phyloP scores from a whole-genome alignment of 1,140 invertebrate genomes.

The Cydia strobilella region DNA sequence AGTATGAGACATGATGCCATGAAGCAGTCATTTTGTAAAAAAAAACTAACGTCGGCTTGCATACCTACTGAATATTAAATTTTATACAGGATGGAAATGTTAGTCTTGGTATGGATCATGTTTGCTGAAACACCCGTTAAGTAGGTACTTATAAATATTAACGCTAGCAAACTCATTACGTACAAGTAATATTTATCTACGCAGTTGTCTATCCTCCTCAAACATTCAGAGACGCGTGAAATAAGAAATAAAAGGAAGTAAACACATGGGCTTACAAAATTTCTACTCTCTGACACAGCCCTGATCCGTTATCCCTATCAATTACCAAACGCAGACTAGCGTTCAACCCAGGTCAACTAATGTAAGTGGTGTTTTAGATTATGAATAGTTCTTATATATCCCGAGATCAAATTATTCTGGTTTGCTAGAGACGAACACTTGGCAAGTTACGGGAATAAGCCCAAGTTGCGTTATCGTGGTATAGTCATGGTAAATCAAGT shows the following conservation, averaged over 20 bases:
- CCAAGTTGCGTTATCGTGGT: background rate
- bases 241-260: slow-evolving; percentile 8
- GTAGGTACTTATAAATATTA: no score
- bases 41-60: no score
- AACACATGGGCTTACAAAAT: slow-evolving; percentile 2
- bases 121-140: no score
- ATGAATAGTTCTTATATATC: background rate
- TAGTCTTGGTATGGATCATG: no score
- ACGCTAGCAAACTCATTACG: background rate
- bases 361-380: background rate
- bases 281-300: background rate
- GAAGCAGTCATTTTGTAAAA: no score
- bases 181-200: background rate
- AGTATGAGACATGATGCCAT: no score
- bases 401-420: background rate
- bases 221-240: background rate
- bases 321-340: background rate
- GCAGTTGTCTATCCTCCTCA: background rate
- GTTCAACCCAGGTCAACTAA: background rate
- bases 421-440: background rate
- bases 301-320: background rate
- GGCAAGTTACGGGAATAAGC: background rate
- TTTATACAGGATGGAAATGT: no score
- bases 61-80: no score
- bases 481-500: slow-evolving; percentile 11